Evolutionary conservation across 2,888 invertebrate species (phyloP), one percentile per base, ranked within the genome.

Genomic region (Chromoteleia sp.): DNA sequence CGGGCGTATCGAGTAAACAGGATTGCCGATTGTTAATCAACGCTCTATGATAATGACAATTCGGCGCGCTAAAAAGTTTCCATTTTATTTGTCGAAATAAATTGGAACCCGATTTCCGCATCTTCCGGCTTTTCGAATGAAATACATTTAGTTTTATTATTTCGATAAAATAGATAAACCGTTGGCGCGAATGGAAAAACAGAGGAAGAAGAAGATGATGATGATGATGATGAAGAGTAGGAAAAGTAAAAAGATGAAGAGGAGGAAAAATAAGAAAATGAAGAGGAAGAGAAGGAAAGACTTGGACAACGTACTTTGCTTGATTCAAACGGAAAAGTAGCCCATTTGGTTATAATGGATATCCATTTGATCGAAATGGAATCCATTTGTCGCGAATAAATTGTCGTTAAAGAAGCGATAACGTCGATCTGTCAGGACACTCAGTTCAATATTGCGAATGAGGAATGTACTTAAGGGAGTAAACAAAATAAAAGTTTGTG

Each of bases 11-110:
- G 59, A 15, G 61, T 74, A 74, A 65, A 74, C 65, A 74, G 45
- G 43, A 74, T 48, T 14, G 25, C 7, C 56, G 58, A 67, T 67
- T 75, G 65, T 67, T 75, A 75, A 75, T 75, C 75, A 75, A 73
- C 73, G 36, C 15, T 19, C 61, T 30, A 61, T 73, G 73, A 73
- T 73, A 73, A 73, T 61, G 73, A 73, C 41, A 25, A 59, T 58
- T 59, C 43, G 4, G 30, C 19, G 36, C 0, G n/a, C 15, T 21
- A 61, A 41, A 67, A 48, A 33, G 19, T 30, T 45, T 61, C 21
- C 33, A 3, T 39, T 52, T 65, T 43, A 30, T 56, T 68, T 33
- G 43, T 12, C 19, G 19, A n/a, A 30, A 43, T 30, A 19, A 67
- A 54, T 67, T 33, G 17, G 8, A n/a, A 41, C 14, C 39, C 1